Conservation (phyloP, 1,140 invertebrate genomes). For the Drosophila athabasca region DNA sequence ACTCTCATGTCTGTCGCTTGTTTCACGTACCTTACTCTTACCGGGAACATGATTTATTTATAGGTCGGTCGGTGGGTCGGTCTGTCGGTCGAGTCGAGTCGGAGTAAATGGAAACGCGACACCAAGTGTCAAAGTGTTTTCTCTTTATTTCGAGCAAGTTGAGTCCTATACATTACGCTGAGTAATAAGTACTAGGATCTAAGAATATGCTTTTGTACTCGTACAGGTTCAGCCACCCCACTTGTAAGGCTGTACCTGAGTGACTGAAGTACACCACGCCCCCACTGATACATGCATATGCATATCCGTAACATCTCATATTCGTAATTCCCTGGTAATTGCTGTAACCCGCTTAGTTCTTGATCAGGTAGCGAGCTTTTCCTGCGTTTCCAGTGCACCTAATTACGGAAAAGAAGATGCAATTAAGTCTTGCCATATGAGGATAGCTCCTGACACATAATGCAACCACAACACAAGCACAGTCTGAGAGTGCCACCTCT, state of each 20-base stretch:
- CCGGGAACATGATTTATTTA: slow-evolving; percentile 53
- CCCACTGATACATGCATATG: slow-evolving; percentile 8
- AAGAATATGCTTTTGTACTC: not conserved
- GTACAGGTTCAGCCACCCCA: not conserved
- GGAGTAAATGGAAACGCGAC: slow-evolving; percentile 52
- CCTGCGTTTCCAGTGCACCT: slow-evolving; percentile 21
- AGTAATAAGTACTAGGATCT: not conserved
- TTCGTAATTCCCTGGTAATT: slow-evolving; percentile 53
- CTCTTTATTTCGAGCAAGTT: slow-evolving; percentile 14
- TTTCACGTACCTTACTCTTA: slow-evolving; percentile 9
- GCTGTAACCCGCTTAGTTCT: slow-evolving; percentile 70
- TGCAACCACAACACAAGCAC: slow-evolving; percentile 29
- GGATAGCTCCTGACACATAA: slow-evolving; percentile 30
- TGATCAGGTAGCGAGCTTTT: slow-evolving; percentile 35
- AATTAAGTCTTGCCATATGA: slow-evolving; percentile 35
- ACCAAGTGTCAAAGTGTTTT: slow-evolving; percentile 52
- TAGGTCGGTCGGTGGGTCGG: slow-evolving; percentile 22
- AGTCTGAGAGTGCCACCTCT: slow-evolving; percentile 16
- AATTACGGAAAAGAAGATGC: slow-evolving; percentile 39
- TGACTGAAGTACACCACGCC: not conserved
- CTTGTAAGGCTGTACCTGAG: not conserved
- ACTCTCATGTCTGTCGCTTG: slow-evolving; percentile 16
- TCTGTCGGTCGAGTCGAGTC: too few relatives aligned
- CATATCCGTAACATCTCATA: slow-evolving; percentile 9
- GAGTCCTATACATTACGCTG: not conserved